Conservation (phyloP, 2,888 invertebrate genomes). For the Amiota minor region DNA sequence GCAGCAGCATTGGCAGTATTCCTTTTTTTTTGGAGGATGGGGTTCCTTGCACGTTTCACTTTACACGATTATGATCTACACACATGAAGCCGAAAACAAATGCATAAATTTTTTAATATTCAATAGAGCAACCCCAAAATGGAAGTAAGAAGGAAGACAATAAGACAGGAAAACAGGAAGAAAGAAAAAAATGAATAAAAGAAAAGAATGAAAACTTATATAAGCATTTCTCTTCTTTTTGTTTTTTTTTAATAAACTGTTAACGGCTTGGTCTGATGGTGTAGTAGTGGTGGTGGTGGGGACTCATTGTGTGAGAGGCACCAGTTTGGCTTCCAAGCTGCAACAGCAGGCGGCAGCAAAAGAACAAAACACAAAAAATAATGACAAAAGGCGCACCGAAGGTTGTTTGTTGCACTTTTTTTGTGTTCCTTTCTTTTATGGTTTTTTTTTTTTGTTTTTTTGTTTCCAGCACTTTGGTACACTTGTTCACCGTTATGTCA, state of each 20-base stretch:
- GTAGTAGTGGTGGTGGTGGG: background rate
- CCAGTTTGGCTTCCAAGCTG: constrained; percentile 20
- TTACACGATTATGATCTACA: too few species aligned
- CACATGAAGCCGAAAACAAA: too few species aligned
- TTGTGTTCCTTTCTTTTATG: constrained; percentile 38
- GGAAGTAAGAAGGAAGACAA: background rate
- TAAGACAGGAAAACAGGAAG: background rate
- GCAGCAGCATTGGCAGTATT: too few species aligned
- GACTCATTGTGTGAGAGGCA: background rate
- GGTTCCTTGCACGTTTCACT: too few species aligned
- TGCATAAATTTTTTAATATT: background rate
- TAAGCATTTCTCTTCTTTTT: constrained; percentile 16
- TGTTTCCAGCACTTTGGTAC: constrained; percentile 33
- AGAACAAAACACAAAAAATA: constrained; percentile 40
- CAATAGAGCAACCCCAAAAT: background rate
- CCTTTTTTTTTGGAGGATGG: background rate
- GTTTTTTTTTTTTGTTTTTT: constrained; percentile 52
- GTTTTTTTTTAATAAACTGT: background rate
- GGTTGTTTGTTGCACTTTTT: constrained; percentile 9
- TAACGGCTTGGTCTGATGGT: background rate
- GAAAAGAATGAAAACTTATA: constrained; percentile 18
- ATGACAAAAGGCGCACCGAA: constrained; percentile 37
- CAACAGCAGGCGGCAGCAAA: constrained; percentile 50
- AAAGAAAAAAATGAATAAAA: background rate
- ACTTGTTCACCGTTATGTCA: constrained; percentile 29